Evolutionary conservation across 2,888 invertebrate species (phyloP).

Genomic region (Platycheirus rosarum): DNA sequence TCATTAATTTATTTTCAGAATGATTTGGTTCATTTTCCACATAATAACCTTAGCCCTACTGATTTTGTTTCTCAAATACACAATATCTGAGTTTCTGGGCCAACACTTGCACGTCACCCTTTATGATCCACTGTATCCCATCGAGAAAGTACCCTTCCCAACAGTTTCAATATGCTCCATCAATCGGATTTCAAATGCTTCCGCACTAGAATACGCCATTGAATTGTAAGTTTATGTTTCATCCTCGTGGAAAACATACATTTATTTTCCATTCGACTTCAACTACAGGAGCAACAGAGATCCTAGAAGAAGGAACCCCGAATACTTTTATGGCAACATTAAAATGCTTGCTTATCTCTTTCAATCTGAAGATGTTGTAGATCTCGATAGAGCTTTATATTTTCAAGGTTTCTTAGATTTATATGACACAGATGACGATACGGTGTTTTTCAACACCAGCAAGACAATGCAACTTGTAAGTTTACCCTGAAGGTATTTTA

Average conservation of each 20-base stretch:
- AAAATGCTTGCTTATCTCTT: conserved; percentile 77
- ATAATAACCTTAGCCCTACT: conserved; percentile 77
- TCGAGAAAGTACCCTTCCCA: conserved; percentile 85
- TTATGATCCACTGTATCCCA: conserved; percentile 82
- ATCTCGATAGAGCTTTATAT: conserved; percentile 76
- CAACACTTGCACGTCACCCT: conserved; percentile 73
- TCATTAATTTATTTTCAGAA: no score
- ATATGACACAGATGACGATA: conserved; percentile 77
- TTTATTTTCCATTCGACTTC: neutral
- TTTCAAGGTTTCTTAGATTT: conserved; percentile 79
- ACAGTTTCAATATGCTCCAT: conserved; percentile 85
- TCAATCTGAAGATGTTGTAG: conserved; percentile 71
- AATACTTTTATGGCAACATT: conserved; percentile 76
- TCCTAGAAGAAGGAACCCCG: conserved; percentile 69
- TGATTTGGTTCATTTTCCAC: conserved; percentile 80
- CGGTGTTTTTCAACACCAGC: conserved; percentile 78
- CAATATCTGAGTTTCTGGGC: conserved; percentile 76
- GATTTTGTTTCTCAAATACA: conserved; percentile 77
- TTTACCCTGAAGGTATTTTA: neutral
- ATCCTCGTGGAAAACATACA: no score
- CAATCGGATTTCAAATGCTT: conserved; percentile 83
- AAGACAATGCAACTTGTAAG: conserved; percentile 76
- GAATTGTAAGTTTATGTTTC: conserved; percentile 79
- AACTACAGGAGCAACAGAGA: conserved; percentile 75
- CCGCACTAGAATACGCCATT: conserved; percentile 79